Evolutionary conservation across 2,888 invertebrate species (phyloP).

Genomic region (Beris morrisii): DNA sequence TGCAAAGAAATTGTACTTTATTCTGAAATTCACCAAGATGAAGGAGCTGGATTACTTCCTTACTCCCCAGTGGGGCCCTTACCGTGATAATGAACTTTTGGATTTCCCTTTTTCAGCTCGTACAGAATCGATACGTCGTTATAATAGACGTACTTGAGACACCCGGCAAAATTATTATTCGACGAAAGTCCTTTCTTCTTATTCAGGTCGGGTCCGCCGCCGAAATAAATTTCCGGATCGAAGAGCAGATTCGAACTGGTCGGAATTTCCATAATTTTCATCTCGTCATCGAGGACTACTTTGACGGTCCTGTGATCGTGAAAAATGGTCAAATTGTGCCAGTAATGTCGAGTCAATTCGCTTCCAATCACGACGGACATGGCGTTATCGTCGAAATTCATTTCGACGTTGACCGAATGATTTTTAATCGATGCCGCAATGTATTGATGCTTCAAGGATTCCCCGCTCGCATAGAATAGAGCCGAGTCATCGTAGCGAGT

Average conservation of each 20-base stretch:
- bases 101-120: constrained; percentile 80
- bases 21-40: no score
- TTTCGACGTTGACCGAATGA: constrained; percentile 80
- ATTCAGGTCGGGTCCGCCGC: constrained; percentile 81
- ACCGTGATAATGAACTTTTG: constrained; percentile 79
- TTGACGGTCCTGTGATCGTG: constrained; percentile 74
- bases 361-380: constrained; percentile 69
- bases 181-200: constrained; percentile 81
- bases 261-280: constrained; percentile 69
- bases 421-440: constrained; percentile 84
- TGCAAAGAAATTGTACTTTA: no score
- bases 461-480: constrained; percentile 90
- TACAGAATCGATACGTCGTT: constrained; percentile 91
- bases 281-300: constrained; percentile 75
- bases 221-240: constrained; percentile 92
- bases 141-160: constrained; percentile 88
- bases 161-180: constrained; percentile 85
- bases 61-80: constrained; percentile 36
- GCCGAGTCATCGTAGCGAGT: constrained; percentile 91
- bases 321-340: constrained; percentile 89
- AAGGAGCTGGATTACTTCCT: no score
- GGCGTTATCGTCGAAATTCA: constrained; percentile 83
- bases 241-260: constrained; percentile 72
- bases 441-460: constrained; percentile 82
- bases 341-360: constrained; percentile 72